Conservation (phyloP, 2,797 vertebrate genomes). For the Leptatherina wallacei region DNA sequence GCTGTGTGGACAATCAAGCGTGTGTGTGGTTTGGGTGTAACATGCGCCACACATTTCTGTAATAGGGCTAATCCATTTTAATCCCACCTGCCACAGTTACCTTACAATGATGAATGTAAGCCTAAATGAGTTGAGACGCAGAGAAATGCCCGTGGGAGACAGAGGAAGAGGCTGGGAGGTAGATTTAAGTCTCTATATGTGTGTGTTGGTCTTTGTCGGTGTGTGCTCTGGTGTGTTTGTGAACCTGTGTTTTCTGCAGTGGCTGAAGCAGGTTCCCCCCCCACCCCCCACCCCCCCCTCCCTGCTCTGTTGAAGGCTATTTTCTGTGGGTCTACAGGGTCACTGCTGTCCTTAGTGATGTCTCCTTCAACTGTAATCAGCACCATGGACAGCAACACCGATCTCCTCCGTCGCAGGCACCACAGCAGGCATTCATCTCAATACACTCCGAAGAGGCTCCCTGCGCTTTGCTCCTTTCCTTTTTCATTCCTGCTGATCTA, state of each 20-base stretch:
- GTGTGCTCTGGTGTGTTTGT: slow-evolving; percentile 23
- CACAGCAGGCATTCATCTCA: slow-evolving; percentile 74
- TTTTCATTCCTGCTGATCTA: slow-evolving; percentile 60
- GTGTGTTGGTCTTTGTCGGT: slow-evolving; percentile 53
- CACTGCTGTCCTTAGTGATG: slow-evolving; percentile 72
- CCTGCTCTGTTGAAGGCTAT: slow-evolving; percentile 66
- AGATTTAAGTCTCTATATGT: slow-evolving; percentile 70
- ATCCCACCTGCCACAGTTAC: slow-evolving; percentile 87
- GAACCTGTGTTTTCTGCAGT: slow-evolving; percentile 46
- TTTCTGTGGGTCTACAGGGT: slow-evolving; percentile 69
- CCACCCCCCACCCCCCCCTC: slow-evolving; percentile 33
- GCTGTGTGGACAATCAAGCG: slow-evolving; percentile 36
- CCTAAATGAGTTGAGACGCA: slow-evolving; percentile 84
- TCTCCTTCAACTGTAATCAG: slow-evolving; percentile 81
- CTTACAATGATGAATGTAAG: slow-evolving; percentile 87
- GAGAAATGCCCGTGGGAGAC: slow-evolving; percentile 83
- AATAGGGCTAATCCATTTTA: slow-evolving; percentile 88
- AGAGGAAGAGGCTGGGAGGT: slow-evolving; percentile 72
- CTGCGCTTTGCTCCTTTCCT: slow-evolving; percentile 46
- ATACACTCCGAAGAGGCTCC: slow-evolving; percentile 57
- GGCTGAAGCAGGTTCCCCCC: slow-evolving; percentile 59
- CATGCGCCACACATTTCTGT: slow-evolving; percentile 81
- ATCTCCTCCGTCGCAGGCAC: slow-evolving; percentile 52
- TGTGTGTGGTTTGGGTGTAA: slow-evolving; percentile 63
- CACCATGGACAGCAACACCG: slow-evolving; percentile 81